Base-by-base conservation (phyloP, 2,113 vertebrate genomes). In the Telmatochromis sp. region DNA sequence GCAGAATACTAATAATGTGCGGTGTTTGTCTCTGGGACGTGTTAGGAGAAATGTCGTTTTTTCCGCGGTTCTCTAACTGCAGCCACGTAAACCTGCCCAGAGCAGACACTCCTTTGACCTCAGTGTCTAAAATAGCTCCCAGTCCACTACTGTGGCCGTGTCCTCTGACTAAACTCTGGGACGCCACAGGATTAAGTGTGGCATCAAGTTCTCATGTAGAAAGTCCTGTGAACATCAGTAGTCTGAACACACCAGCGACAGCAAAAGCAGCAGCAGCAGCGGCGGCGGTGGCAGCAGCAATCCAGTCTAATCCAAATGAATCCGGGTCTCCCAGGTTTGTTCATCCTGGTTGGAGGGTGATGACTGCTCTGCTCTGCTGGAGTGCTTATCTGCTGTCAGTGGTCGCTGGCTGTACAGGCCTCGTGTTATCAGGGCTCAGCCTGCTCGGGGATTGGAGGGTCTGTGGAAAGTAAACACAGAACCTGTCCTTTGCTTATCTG, bases 301-400 rank as follows among this genome's bases (percentile, higher is more conserved):
- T 97, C 94, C 94, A 58, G 87, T 86, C 94, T 96, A 96, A 97
- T 96, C 96, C 96, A 96, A 96, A 97, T 96, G 95, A 97, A 95
- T 95, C 95, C 92, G 71, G 93, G 89, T 92, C 92, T 91, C 89
- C 85, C 86, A 92, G 95, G 94, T 94, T 94, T 90, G 93, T 93
- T 95, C 93, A 94, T 94, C 94, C 95, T 89, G 90, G 95, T 90
- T 93, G 90, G 92, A 92, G 91, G 89, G 94, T 89, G 94, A 94
- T 88, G 90, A 92, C 94, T 92, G 91, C 93, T 89, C 91, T 87
- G 89, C 91, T 94, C 94, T 91, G 92, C 86, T 82, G 94, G 91
- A 92, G 90, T 86, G 93, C 95, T 97, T 97, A 97, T 97, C 96
- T 92, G 91, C 92, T 91, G 92, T 92, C 95, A 87, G 94, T 93